A percentile compares a stretch with the other conserved stretches of the same genome.
phyloP scores from a whole-genome alignment of 2,888 invertebrate species.

The Mythimna lalbum region DNA sequence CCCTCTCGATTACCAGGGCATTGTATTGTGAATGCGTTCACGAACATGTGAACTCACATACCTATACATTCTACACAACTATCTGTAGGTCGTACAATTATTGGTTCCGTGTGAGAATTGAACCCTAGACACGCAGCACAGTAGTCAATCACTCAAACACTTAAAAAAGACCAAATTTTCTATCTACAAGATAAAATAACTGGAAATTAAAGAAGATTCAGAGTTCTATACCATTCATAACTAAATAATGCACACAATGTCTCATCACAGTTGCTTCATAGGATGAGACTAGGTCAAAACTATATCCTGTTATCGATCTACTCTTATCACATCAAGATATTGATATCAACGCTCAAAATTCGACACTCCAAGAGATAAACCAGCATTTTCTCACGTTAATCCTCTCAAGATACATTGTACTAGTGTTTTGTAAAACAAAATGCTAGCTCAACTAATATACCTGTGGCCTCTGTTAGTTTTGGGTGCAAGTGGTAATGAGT shows the following conservation, averaged over 20 bases:
- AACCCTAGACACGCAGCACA: too few relatives aligned
- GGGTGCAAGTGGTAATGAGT: conserved; percentile 67
- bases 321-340: conserved; percentile 54
- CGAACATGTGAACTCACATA: too few relatives aligned
- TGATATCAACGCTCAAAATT: conserved; percentile 56
- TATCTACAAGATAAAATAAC: neutral
- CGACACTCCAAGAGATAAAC: conserved; percentile 55
- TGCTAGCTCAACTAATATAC: conserved; percentile 71
- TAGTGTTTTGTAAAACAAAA: conserved; percentile 44
- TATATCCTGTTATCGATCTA: conserved; percentile 55
- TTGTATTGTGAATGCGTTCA: too few relatives aligned
- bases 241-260: neutral
- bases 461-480: conserved; percentile 69
- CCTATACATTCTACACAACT: too few relatives aligned
- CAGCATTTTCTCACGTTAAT: conserved; percentile 69
- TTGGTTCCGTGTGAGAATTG: too few relatives aligned
- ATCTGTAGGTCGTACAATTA: too few relatives aligned
- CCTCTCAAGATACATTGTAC: neutral
- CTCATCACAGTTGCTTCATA: neutral
- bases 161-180: neutral
- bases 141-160: too few relatives aligned
- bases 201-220: neutral
- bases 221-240: neutral
- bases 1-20: too few relatives aligned
- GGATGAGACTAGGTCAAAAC: conserved; percentile 53